Percentiles rank a stretch among this genome's conserved stretches.
phyloP scores from a whole-genome alignment of 2,888 invertebrate species.

The Osedax frankpressi region DNA sequence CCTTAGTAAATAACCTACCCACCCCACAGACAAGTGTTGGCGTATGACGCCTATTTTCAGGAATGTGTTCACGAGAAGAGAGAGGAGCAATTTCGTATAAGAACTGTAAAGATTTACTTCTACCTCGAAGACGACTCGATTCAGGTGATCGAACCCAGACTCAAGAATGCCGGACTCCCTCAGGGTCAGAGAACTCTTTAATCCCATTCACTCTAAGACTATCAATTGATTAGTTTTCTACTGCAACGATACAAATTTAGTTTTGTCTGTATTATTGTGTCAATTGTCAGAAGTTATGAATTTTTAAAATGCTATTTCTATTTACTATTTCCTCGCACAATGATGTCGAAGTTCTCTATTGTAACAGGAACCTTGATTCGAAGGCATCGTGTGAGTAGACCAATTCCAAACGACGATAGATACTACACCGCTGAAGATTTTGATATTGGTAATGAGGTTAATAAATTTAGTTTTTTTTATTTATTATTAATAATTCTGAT shows the following conservation, averaged over 20 bases:
- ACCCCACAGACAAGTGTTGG: conserved; percentile 58
- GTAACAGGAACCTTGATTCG: conserved; percentile 62
- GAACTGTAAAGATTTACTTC: conserved; percentile 70
- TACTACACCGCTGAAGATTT: conserved; percentile 74
- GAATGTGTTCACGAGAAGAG: conserved; percentile 66
- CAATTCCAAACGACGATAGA: conserved; percentile 58
- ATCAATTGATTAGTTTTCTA: no score
- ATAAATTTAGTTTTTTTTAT: no score
- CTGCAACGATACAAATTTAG: no score
- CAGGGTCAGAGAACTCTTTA: conserved; percentile 70
- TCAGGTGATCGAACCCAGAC: conserved; percentile 68
- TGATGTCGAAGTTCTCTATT: no score
- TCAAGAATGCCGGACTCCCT: conserved; percentile 68
- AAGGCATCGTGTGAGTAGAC: conserved; percentile 66
- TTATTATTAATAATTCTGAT: no score
- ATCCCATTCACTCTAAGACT: no score
- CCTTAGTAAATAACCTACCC: no score
- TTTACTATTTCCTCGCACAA: no score
- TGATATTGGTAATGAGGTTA: conserved; percentile 67
- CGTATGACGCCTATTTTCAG: conserved; percentile 67
- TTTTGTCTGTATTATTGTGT: no score
- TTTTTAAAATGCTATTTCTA: no score
- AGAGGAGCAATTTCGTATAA: conserved; percentile 57
- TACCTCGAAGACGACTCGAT: conserved; percentile 83
- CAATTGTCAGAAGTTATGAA: no score